Percentiles rank a stretch among this genome's conserved stretches.
These are phyloP conservation scores for Microtus obscurus DNA, from an alignment of 2,797 vertebrate genomes.

Conservation along the genomic window DNA sequence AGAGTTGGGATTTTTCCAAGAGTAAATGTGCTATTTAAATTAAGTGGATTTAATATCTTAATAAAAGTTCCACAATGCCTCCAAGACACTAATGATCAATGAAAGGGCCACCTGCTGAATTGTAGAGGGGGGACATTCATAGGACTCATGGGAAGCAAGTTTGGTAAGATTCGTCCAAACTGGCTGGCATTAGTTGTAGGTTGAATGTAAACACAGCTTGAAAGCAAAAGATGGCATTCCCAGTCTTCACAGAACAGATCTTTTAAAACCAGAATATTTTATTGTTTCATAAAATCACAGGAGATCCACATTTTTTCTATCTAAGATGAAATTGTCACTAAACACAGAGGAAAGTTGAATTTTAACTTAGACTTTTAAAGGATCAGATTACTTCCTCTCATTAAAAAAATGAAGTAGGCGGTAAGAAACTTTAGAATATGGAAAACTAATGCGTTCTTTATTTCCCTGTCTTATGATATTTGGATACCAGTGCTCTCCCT, in stretches of 20 bases:
- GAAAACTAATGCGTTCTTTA: slow-evolving; percentile 49
- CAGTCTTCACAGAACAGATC: background rate
- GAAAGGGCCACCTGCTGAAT: background rate
- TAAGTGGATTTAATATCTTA: background rate
- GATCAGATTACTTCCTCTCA: slow-evolving; percentile 37
- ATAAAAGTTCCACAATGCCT: background rate
- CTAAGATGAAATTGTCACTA: background rate
- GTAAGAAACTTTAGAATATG: slow-evolving; percentile 51
- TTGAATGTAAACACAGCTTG: background rate
- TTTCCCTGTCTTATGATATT: slow-evolving; percentile 61
- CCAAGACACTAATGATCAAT: background rate
- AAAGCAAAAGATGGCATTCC: background rate
- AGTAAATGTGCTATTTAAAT: slow-evolving; percentile 51
- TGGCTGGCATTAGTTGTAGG: background rate
- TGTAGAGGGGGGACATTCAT: background rate
- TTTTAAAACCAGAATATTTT: background rate
- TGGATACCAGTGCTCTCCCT: slow-evolving; percentile 11
- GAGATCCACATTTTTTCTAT: background rate
- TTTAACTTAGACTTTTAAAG: slow-evolving; percentile 56
- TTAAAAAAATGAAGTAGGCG: slow-evolving; percentile 63
- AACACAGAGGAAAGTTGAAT: slow-evolving; percentile 40
- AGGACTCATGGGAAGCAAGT: background rate
- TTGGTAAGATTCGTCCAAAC: background rate
- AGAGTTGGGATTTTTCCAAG: background rate
- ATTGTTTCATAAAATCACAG: background rate